phyloP scores from a whole-genome alignment of 2,113 vertebrate species.

The Hyla sarda region DNA sequence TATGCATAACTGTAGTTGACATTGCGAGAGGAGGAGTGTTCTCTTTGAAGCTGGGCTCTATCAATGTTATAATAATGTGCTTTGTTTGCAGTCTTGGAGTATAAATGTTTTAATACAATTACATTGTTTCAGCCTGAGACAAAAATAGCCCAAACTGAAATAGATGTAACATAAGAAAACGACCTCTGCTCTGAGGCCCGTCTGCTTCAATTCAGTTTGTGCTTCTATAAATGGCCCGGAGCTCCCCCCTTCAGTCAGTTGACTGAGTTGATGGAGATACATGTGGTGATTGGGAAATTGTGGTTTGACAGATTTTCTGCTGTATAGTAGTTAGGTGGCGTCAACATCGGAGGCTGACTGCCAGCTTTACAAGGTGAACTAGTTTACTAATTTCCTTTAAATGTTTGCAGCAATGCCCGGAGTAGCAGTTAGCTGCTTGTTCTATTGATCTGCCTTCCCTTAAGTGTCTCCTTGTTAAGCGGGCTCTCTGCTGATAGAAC shows the following conservation, averaged over 20 bases:
- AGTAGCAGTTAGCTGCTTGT: conserved; percentile 74
- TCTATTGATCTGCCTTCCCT: conserved; percentile 69
- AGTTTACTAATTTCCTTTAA: conserved; percentile 76
- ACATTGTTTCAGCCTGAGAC: background rate
- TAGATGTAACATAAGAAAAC: conserved; percentile 1
- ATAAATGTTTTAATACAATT: background rate
- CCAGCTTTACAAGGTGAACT: conserved; percentile 71
- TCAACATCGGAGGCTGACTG: conserved; percentile 63
- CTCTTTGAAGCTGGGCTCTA: background rate
- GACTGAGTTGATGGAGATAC: conserved; percentile 42
- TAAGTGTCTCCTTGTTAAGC: conserved; percentile 74
- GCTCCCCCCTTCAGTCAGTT: background rate
- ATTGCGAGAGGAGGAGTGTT: background rate
- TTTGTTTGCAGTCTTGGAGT: background rate
- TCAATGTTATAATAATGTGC: background rate
- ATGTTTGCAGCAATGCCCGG: conserved; percentile 72
- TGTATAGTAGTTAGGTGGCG: conserved; percentile 58
- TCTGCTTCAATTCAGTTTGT: background rate
- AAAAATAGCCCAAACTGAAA: background rate
- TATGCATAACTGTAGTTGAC: background rate
- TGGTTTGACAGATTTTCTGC: conserved; percentile 64
- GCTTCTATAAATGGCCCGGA: conserved; percentile 1
- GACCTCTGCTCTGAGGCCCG: background rate
- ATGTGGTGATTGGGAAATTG: conserved; percentile 60
- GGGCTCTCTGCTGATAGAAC: conserved; percentile 69